Base-by-base conservation (phyloP, 2,888 invertebrate genomes). In the Anagyrus pseudococci region DNA sequence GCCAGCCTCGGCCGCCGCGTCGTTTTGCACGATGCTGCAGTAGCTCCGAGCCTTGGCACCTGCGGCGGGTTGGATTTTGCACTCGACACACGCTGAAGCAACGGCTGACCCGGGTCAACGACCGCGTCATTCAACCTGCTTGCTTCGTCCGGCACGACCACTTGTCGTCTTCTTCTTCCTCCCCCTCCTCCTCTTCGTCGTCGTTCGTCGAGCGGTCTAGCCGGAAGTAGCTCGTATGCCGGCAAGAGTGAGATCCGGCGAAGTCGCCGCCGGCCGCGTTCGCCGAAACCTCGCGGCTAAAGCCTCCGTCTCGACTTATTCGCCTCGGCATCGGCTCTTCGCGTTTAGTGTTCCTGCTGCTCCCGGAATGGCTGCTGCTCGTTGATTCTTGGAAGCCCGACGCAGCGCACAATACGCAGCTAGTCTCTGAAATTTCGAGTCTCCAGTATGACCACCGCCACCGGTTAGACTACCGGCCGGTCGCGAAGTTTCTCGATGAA, bases 371-470 rank as follows among this genome's bases (percentile, higher is more conserved):
- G n/a, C n/a, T 15, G 33, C 4, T 40, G 20, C 20, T 50, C 22
- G n/a, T 8, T 8, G 33, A 37, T 8, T 10, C 8, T n/a, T n/a
- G n/a, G n/a, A n/a, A n/a, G n/a, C n/a, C n/a, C 71, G 13, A 68
- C 2, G 55, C 53, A 6, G 50, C 69, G 60, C 72, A 72, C 15
- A 72, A 62, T 17, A 71, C 67, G 48, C 72, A 76, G 25, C 67
- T 71, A 20, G 68, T 69, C n/a, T 73, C 75, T 75, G 53, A n/a
- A n/a, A n/a, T n/a, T n/a, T n/a, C n/a, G n/a, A n/a, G n/a, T n/a
- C n/a, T n/a, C n/a, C n/a, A n/a, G n/a, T n/a, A n/a, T n/a, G n/a
- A n/a, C n/a, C n/a, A n/a, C n/a, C n/a, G n/a, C n/a, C n/a, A n/a
- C n/a, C n/a, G n/a, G n/a, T n/a, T n/a, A n/a, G n/a, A n/a, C n/a